Percentiles rank a stretch among this genome's conserved stretches.
Evolutionary conservation across 2,797 vertebrate genomes (phyloP).

Genomic region (Bovichtus diacanthus): DNA sequence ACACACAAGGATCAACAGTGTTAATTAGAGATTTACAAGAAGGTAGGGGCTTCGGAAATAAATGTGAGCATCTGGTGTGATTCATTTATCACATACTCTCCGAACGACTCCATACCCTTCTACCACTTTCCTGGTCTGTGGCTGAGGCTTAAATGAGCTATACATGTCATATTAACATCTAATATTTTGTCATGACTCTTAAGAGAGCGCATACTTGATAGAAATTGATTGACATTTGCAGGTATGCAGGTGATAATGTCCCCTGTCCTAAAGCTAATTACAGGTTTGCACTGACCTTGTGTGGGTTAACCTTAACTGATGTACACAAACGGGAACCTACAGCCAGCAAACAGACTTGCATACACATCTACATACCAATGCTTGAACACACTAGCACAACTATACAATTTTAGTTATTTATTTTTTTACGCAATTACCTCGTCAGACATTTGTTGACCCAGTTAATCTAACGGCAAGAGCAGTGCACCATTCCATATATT

Average conservation of each 20-base stretch:
- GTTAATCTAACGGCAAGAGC: slow-evolving; percentile 77
- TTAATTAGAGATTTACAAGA: slow-evolving; percentile 81
- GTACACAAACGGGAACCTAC: slow-evolving; percentile 7
- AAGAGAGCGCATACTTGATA: slow-evolving; percentile 43
- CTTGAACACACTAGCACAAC: slow-evolving; percentile 19
- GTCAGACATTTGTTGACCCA: slow-evolving; percentile 72
- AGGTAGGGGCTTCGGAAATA: slow-evolving; percentile 72
- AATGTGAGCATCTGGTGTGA: slow-evolving; percentile 73
- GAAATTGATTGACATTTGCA: slow-evolving; percentile 41
- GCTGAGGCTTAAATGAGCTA: slow-evolving; percentile 57
- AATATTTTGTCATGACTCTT: slow-evolving; percentile 53
- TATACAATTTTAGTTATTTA: too few species aligned
- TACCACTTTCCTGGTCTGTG: slow-evolving; percentile 32
- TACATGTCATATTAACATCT: slow-evolving; percentile 67
- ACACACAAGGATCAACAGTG: slow-evolving; percentile 77
- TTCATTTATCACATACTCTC: slow-evolving; percentile 62
- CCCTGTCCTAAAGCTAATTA: slow-evolving; percentile 48
- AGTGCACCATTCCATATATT: slow-evolving; percentile 62
- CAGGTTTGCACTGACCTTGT: slow-evolving; percentile 46
- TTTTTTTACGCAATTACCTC: too few species aligned
- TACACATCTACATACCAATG: slow-evolving; percentile 24
- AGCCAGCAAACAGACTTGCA: slow-evolving; percentile 1
- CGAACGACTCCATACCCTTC: slow-evolving; percentile 43
- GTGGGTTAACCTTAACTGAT: slow-evolving; percentile 27
- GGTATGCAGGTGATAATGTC: slow-evolving; percentile 21